These are phyloP conservation scores for Theonella swinhoei DNA, from an alignment of 37 sponge, comb jelly and placozoan genomes.

Conservation along the genomic window DNA sequence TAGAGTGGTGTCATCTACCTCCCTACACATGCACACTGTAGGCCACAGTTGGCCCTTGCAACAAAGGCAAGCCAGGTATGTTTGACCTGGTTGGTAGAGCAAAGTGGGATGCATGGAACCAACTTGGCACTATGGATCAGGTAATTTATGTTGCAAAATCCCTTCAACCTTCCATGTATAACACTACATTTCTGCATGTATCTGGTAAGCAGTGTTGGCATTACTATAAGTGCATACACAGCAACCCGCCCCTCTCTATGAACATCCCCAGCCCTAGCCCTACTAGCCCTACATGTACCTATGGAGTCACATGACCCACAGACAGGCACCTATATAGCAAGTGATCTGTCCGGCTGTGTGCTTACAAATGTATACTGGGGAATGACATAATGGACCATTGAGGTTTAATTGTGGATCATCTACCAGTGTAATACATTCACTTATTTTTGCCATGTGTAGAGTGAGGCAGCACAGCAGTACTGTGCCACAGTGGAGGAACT, in stretches of 20 bases:
- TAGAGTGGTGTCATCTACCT: no score
- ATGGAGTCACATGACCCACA: no score
- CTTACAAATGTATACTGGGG: no score
- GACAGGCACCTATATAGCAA: neutral
- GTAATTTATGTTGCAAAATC: conserved; percentile 12
- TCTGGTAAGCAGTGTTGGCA: no score
- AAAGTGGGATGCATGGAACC: conserved; percentile 95
- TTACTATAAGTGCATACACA: no score
- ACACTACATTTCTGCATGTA: neutral
- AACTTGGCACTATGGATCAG: conserved; percentile 61
- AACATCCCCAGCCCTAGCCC: no score
- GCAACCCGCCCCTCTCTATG: neutral
- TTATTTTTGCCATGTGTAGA: conserved; percentile 21
- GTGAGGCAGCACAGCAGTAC: conserved; percentile 69
- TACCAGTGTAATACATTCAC: neutral
- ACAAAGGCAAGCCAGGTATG: conserved; percentile 81
- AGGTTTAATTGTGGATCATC: no score
- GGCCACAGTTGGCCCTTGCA: conserved; percentile 87
- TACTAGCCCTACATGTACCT: no score
- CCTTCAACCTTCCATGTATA: no score
- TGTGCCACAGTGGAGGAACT: conserved; percentile 69
- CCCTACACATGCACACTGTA: no score
- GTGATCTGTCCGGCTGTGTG: neutral
- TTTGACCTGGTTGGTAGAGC: conserved; percentile 95
- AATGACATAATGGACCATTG: no score